Conservation (phyloP, 2,113 vertebrate species). For the Semnornis frantzii region DNA sequence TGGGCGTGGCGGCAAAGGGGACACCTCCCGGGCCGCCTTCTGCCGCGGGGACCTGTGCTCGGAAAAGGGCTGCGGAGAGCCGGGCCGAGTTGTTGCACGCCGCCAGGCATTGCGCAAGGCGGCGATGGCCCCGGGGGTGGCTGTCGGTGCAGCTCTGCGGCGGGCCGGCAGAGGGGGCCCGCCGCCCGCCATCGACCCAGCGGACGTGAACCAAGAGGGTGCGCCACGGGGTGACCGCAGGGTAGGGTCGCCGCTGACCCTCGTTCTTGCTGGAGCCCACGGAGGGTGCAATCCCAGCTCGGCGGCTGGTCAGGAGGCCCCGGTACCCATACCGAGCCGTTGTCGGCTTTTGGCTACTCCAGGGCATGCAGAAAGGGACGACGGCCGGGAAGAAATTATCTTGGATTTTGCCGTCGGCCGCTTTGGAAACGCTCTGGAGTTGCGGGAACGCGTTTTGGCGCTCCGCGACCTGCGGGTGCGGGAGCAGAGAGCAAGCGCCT, state of each 20-base stretch:
- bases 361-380: neutral
- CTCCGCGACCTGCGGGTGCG: neutral
- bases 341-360: neutral
- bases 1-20: neutral
- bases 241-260: too few relatives aligned
- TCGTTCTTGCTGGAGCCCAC: neutral
- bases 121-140: neutral
- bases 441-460: neutral
- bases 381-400: neutral
- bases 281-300: neutral
- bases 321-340: neutral
- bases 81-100: too few relatives aligned
- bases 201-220: too few relatives aligned
- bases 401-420: neutral
- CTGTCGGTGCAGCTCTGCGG: neutral
- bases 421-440: neutral
- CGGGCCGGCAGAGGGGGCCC: conserved; percentile 47
- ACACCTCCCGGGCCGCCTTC: neutral
- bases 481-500: neutral
- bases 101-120: neutral
- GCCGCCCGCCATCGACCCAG: neutral
- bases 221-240: too few relatives aligned
- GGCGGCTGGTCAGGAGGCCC: neutral
- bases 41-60: neutral
- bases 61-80: neutral